Evolutionary conservation across 2,797 vertebrate genomes (phyloP).

Genomic region (Anabacerthia variegaticeps): DNA sequence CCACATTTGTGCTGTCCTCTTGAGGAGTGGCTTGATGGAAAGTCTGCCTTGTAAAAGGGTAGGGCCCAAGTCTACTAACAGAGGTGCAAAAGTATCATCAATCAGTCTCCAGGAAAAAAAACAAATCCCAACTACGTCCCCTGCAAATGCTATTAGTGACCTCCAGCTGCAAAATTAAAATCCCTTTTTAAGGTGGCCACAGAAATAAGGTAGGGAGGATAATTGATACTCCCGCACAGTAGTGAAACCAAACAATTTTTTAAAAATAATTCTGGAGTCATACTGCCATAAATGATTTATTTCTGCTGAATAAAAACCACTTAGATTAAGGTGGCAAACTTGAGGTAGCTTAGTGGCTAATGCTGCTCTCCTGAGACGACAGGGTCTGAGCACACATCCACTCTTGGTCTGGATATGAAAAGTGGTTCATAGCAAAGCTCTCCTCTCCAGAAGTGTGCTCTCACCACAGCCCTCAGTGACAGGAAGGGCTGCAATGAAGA

Average conservation of each 20-base stretch:
- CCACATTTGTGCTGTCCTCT: rapidly evolving
- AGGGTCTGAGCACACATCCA: conserved; percentile 1
- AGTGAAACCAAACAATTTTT: conserved; percentile 39
- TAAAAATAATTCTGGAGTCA: conserved; percentile 31
- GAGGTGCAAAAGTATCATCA: not conserved
- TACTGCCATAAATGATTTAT: conserved; percentile 51
- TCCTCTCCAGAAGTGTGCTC: not conserved
- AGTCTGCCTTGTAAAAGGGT: not conserved
- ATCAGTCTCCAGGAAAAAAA: not conserved
- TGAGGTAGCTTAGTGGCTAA: conserved; percentile 62
- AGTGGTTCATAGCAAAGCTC: conserved; percentile 35
- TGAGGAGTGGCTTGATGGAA: not conserved
- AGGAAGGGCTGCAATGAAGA: not conserved
- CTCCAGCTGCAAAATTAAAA: conserved; percentile 30
- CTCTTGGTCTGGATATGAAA: not conserved
- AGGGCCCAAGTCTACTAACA: not conserved
- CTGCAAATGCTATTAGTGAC: conserved; percentile 3
- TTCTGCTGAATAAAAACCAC: conserved; percentile 55
- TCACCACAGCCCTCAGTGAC: conserved; percentile 15
- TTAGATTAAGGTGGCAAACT: conserved; percentile 59
- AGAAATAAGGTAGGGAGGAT: not conserved
- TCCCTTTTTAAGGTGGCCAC: not conserved
- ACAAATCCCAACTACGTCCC: not conserved
- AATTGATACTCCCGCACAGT: not conserved
- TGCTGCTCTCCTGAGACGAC: conserved; percentile 20